phyloP scores from a whole-genome alignment of 2,113 vertebrate species.

The Limanda limanda region DNA sequence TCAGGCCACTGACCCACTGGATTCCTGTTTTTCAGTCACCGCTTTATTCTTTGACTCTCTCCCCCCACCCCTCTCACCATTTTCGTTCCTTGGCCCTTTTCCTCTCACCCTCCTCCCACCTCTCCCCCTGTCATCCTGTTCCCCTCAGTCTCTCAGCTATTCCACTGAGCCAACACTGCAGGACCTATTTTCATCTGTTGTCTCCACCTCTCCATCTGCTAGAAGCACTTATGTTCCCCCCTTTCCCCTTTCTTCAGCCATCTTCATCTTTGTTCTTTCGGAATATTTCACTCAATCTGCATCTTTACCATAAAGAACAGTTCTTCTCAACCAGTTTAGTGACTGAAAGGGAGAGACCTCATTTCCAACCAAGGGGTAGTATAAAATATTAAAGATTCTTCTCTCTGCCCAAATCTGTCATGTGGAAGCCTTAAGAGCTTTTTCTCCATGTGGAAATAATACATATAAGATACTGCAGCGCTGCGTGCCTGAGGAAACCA shows the following conservation, averaged over 20 bases:
- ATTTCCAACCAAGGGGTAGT: constrained; percentile 11
- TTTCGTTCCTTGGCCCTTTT: constrained; percentile 49
- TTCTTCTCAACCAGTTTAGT: constrained; percentile 27
- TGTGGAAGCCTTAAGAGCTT: constrained; percentile 1
- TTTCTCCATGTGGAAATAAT: constrained; percentile 1
- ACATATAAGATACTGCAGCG: constrained; percentile 31
- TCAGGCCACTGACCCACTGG: constrained; percentile 73
- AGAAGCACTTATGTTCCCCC: constrained; percentile 28
- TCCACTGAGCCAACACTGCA: constrained; percentile 37
- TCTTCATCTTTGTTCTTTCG: neutral
- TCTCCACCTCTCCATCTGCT: constrained; percentile 67
- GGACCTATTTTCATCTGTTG: constrained; percentile 56
- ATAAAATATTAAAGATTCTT: constrained; percentile 52
- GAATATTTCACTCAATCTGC: constrained; percentile 3
- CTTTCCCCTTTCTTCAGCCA: constrained; percentile 7
- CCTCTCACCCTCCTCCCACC: constrained; percentile 28
- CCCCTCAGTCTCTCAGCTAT: constrained; percentile 44
- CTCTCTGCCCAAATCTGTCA: constrained; percentile 5
- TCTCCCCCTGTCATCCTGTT: constrained; percentile 62
- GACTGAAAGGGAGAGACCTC: constrained; percentile 23
- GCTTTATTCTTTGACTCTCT: constrained; percentile 63
- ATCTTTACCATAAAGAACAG: constrained; percentile 20
- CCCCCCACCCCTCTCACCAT: constrained; percentile 32
- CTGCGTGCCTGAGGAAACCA: constrained; percentile 10
- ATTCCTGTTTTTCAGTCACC: constrained; percentile 81